Conservation (phyloP, 2,888 invertebrate genomes). For the Oxyscelio sp. region DNA sequence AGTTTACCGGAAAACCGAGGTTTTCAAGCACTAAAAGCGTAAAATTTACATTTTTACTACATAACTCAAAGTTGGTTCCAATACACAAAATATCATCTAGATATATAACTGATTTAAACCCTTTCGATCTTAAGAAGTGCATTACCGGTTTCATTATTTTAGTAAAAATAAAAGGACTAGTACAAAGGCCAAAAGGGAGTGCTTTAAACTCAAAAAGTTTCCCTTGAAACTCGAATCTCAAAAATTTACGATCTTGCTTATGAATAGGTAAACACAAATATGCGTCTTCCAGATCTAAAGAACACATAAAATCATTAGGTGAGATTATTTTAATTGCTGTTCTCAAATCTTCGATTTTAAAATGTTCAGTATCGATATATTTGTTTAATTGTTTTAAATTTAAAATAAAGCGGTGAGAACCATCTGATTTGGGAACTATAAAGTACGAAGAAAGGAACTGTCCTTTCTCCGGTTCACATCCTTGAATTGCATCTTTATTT, state of each 20-base stretch:
- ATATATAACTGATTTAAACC: slow-evolving; percentile 9
- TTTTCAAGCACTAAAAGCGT: not conserved
- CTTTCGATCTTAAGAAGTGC: not conserved
- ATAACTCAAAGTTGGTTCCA: not conserved
- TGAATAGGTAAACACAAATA: slow-evolving; percentile 71
- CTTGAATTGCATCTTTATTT: not conserved
- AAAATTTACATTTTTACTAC: not conserved
- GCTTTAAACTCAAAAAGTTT: slow-evolving; percentile 75
- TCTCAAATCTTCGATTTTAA: slow-evolving; percentile 64
- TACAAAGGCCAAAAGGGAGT: slow-evolving; percentile 77
- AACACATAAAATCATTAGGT: slow-evolving; percentile 50
- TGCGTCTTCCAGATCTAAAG: slow-evolving; percentile 63
- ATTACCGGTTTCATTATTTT: slow-evolving; percentile 64
- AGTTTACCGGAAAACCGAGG: slow-evolving; percentile 41
- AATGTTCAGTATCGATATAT: slow-evolving; percentile 43
- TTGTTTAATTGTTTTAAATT: not conserved
- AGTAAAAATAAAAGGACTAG: slow-evolving; percentile 78
- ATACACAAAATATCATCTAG: slow-evolving; percentile 29
- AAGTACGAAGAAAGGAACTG: slow-evolving; percentile 43
- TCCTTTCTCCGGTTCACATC: not conserved
- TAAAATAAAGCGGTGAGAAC: slow-evolving; percentile 39
- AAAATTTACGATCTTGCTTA: slow-evolving; percentile 69
- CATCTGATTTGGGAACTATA: slow-evolving; percentile 59
- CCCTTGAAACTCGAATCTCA: slow-evolving; percentile 71
- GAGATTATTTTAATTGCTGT: slow-evolving; percentile 52